A percentile compares a stretch with the other conserved stretches of the same genome.
These are phyloP conservation scores for Lordiphosa clarofinis DNA, from an alignment of 1,140 invertebrate genomes.

Conservation along the genomic window DNA sequence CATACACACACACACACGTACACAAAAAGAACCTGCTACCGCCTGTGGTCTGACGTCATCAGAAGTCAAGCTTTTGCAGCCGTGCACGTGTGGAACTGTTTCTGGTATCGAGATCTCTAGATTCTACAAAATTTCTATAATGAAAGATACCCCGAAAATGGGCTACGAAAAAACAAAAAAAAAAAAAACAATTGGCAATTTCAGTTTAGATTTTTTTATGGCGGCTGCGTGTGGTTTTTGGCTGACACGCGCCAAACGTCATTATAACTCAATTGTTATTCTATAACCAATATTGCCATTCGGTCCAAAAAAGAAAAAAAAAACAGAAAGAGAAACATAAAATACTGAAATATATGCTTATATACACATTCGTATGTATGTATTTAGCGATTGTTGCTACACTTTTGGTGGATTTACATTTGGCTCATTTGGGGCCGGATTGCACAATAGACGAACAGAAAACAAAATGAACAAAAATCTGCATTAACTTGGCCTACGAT, in stretches of 20 bases:
- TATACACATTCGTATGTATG: background rate
- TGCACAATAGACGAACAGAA: background rate
- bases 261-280: slow-evolving; percentile 49
- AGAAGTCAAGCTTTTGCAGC: background rate
- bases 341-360: background rate
- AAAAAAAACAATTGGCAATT: slow-evolving; percentile 44
- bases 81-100: slow-evolving; percentile 11
- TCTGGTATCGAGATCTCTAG: background rate
- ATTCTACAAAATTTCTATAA: background rate
- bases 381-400: slow-evolving; percentile 4
- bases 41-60: slow-evolving; percentile 24
- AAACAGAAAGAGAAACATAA: slow-evolving; percentile 4
- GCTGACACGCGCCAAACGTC: slow-evolving; percentile 52
- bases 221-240: slow-evolving; percentile 30
- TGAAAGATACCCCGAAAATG: slow-evolving; percentile 34
- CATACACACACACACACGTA: background rate
- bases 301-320: slow-evolving; percentile 37
- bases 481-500: slow-evolving; percentile 12
- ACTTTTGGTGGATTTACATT: slow-evolving; percentile 10
- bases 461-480: slow-evolving; percentile 10
- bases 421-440: slow-evolving; percentile 1
- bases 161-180: slow-evolving; percentile 20
- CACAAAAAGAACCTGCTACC: slow-evolving; percentile 40
- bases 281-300: slow-evolving; percentile 36
- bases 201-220: slow-evolving; percentile 29